Percentiles rank a stretch among this genome's conserved stretches.
Evolutionary conservation across 1,140 invertebrate species (phyloP).

Genomic region (Papilio xuthus): DNA sequence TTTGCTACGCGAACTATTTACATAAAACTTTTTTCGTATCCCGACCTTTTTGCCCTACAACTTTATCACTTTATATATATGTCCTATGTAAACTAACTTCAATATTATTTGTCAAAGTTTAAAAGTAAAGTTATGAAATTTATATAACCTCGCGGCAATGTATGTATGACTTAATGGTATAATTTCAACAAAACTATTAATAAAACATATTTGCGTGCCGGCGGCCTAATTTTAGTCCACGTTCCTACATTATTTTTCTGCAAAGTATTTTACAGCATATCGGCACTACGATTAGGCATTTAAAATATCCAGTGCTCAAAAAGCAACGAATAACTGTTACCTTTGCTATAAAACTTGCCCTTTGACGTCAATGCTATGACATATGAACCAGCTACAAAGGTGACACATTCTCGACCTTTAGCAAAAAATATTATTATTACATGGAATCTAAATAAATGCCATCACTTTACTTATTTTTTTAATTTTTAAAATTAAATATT

Average conservation of each 20-base stretch:
- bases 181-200: no score
- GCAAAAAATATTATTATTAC: no score
- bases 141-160: no score
- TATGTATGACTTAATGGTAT: no score
- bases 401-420: background rate
- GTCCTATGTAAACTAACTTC: background rate
- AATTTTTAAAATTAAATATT: no score
- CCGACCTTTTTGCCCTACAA: background rate
- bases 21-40: slow-evolving; percentile 4
- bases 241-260: no score
- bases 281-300: background rate
- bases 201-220: no score
- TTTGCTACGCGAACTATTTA: slow-evolving; percentile 3
- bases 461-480: no score
- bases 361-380: background rate
- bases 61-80: slow-evolving; percentile 1
- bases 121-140: background rate
- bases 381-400: background rate
- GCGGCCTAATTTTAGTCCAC: no score
- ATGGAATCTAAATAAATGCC: no score
- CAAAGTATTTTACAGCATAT: background rate
- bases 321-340: background rate
- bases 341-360: background rate
- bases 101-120: background rate
- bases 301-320: background rate